These are phyloP conservation scores for Sialia sialis DNA, from an alignment of 2,113 vertebrate species.

Conservation along the genomic window DNA sequence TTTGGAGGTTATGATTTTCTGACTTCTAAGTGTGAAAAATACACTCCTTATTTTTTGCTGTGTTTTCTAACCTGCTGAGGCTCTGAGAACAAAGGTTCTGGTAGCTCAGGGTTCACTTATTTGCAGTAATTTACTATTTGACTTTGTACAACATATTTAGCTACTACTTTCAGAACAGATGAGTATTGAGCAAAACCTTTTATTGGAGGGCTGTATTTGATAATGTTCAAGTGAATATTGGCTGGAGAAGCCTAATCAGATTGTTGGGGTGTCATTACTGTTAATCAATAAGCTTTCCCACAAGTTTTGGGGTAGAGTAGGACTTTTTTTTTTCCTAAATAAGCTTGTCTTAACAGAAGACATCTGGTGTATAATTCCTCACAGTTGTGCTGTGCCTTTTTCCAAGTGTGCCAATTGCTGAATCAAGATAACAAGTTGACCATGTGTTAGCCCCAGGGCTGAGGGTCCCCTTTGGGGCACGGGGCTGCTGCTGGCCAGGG, in stretches of 20 bases:
- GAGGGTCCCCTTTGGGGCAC: neutral
- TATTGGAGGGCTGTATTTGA: neutral
- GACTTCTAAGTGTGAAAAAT: neutral
- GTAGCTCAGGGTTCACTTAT: neutral
- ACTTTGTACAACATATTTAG: neutral
- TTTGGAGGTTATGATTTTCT: neutral
- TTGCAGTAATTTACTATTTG: neutral
- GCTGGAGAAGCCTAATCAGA: neutral
- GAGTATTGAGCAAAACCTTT: neutral
- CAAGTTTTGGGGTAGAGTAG: neutral
- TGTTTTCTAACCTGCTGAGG: neutral
- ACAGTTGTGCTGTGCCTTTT: fast-evolving
- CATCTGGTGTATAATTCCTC: neutral
- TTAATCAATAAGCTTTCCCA: neutral
- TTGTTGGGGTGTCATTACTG: neutral
- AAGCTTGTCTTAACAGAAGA: neutral
- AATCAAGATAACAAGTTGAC: neutral
- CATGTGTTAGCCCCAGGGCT: neutral
- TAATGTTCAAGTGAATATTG: neutral
- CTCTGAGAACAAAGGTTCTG: neutral
- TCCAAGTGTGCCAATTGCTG: neutral
- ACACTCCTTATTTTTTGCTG: neutral
- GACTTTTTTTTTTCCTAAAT: fast-evolving
- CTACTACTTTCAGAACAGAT: neutral
- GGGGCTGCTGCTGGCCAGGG: neutral